Evolutionary conservation across 1,140 invertebrate species (phyloP).

Genomic region (Dysdera silvatica): DNA sequence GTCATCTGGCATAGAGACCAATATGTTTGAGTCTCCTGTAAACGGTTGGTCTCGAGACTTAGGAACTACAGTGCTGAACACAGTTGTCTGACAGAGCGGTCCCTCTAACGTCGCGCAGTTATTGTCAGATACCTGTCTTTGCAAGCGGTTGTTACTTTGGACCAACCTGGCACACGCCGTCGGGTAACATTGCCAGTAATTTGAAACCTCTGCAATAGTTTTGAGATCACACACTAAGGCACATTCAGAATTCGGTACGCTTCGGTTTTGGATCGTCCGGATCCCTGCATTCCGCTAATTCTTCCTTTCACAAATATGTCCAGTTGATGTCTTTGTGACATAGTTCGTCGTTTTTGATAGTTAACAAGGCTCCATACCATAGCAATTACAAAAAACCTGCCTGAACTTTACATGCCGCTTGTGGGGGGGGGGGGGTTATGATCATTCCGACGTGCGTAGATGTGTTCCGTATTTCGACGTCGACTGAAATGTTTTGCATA

Average conservation of each 20-base stretch:
- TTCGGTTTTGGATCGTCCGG: not conserved
- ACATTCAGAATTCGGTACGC: not conserved
- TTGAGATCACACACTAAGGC: conserved; percentile 1
- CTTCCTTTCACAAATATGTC: not conserved
- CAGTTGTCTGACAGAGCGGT: not conserved
- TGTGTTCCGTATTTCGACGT: too few species aligned
- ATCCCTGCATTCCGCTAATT: not conserved
- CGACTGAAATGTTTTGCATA: too few species aligned
- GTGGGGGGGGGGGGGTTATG: too few species aligned
- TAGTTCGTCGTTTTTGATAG: not conserved
- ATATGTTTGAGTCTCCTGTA: not conserved
- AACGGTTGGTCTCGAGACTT: not conserved
- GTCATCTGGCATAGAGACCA: not conserved
- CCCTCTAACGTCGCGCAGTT: not conserved
- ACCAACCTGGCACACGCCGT: not conserved
- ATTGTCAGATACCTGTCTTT: not conserved
- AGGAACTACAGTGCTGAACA: not conserved
- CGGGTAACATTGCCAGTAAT: not conserved
- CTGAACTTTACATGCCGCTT: too few species aligned
- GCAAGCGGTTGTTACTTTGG: not conserved
- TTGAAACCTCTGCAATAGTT: not conserved
- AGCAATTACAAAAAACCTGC: not conserved
- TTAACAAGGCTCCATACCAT: not conserved
- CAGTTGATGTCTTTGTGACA: not conserved
- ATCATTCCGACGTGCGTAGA: too few species aligned